Evolutionary conservation across 2,113 vertebrate genomes (phyloP), one percentile per base, ranked within the genome.

Genomic region (Camelus bactrianus): DNA sequence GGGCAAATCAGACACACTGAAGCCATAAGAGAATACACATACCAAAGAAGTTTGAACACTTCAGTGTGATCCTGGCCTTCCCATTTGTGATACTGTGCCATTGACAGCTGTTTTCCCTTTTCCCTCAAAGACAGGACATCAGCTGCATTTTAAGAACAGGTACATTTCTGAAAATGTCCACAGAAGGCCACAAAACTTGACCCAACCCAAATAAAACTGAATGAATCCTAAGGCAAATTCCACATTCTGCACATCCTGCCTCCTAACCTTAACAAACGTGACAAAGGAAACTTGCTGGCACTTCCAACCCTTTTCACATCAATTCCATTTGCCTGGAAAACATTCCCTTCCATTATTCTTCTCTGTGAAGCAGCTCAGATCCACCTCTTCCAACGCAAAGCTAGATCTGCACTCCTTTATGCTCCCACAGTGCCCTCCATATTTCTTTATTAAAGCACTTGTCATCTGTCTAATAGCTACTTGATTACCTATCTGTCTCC

Each of bases 241-340:
- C 16, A 42, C 54, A 60, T 76, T 60, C 42, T 46, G 42, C 50
- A 73, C 17, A 54, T 75, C 38, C 50, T 77, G n/a, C 67, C 58
- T 93, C 73, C 30, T 46, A 48, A 4, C 56, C 28, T 93, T 80
- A 85, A 72, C 64, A 89, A 50, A 73, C 28, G 14, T 54, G 81
- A 90, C 72, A 93, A 94, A 86, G 60, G 38, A 90, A 94, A 79
- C 64, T 84, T 93, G 58, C 64, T 92, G 83, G 77, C 28, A n/a
- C 48, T 48, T 96, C n/a, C 65, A 91, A 46, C 19, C 24, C 50
- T 64, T 93, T 94, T 91, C 69, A 93, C 58, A 54, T 81, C 52
- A 70, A 95, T 58, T 89, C 52, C 9, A 1, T 93, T 97, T 92
- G 60, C 79, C 82, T 82, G 52, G 83, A 84, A 92, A 94, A 28